Conservation (phyloP, 2,888 invertebrate species). For the Caenorhabditis japonica region DNA sequence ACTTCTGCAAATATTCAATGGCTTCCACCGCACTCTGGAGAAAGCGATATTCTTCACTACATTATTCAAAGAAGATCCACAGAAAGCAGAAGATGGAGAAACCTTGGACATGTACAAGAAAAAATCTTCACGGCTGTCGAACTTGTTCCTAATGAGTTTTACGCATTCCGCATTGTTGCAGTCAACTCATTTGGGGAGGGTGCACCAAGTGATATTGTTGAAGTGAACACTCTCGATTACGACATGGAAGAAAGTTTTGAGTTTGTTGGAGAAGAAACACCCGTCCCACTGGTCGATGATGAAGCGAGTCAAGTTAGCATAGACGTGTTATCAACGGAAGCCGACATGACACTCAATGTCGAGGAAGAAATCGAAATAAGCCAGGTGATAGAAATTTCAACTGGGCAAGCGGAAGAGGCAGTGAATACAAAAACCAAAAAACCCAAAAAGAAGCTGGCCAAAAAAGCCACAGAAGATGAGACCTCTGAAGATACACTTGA, state of each 20-base stretch:
- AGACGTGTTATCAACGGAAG: background rate
- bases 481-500: conserved; percentile 8
- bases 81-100: conserved; percentile 64
- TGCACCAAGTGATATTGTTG: conserved; percentile 54
- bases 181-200: conserved; percentile 60
- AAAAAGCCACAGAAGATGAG: conserved; percentile 3
- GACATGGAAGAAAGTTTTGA: conserved; percentile 44
- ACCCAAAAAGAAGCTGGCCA: background rate
- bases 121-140: conserved; percentile 53
- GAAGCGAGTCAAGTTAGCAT: conserved; percentile 6
- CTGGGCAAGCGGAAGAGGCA: conserved; percentile 9
- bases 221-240: conserved; percentile 53
- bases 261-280: conserved; percentile 46
- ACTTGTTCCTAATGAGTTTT: conserved; percentile 63
- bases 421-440: background rate
- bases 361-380: conserved; percentile 12
- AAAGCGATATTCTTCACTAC: conserved; percentile 50
- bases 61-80: conserved; percentile 60
- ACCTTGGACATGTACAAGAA: conserved; percentile 47
- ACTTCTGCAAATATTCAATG: conserved; percentile 56
- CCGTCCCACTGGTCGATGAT: background rate
- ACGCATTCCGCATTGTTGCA: conserved; percentile 63
- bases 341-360: too few relatives aligned
- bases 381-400: conserved; percentile 7
- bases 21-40: conserved; percentile 57